Conservation (phyloP, 1,140 invertebrate genomes). For the Drosophila nasuta region DNA sequence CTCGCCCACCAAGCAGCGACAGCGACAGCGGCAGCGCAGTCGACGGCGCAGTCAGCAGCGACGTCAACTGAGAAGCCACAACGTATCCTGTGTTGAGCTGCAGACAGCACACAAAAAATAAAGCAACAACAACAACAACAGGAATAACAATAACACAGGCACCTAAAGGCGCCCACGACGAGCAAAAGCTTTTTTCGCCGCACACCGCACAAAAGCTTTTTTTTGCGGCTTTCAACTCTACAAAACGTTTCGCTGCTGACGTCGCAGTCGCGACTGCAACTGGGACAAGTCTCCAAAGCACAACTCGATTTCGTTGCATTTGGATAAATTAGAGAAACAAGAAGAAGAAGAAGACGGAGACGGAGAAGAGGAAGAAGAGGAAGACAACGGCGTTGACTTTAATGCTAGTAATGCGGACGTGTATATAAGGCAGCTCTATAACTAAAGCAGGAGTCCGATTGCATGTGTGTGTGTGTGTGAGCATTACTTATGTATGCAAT, state of each 20-base stretch:
- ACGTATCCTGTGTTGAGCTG: slow-evolving; percentile 64
- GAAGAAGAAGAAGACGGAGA: not conserved
- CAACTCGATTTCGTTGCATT: slow-evolving; percentile 52
- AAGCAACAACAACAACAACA: slow-evolving; percentile 43
- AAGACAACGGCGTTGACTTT: not conserved
- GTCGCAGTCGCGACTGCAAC: slow-evolving; percentile 40
- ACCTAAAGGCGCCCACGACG: slow-evolving; percentile 16
- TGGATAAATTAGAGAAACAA: slow-evolving; percentile 27
- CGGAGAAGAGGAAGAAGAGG: too few species aligned
- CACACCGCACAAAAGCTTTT: too few species aligned
- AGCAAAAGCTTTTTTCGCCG: slow-evolving; percentile 1
- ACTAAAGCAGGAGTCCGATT: too few species aligned
- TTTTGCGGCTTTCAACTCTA: slow-evolving; percentile 14
- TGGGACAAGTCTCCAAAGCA: slow-evolving; percentile 52
- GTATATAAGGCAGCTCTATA: slow-evolving; percentile 5
- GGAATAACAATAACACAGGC: not conserved
- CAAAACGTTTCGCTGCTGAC: slow-evolving; percentile 17
- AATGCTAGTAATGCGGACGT: slow-evolving; percentile 2
- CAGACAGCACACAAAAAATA: not conserved
- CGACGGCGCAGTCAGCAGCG: slow-evolving; percentile 16
- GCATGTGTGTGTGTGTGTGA: not conserved
- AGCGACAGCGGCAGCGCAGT: slow-evolving; percentile 8
- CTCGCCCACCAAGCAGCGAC: slow-evolving; percentile 46
- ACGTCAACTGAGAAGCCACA: slow-evolving; percentile 28
- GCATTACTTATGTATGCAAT: slow-evolving; percentile 4